Percentiles rank a stretch among this genome's conserved stretches.
phyloP scores from a whole-genome alignment of 2,888 invertebrate species.

The Scrobipalpa costella region DNA sequence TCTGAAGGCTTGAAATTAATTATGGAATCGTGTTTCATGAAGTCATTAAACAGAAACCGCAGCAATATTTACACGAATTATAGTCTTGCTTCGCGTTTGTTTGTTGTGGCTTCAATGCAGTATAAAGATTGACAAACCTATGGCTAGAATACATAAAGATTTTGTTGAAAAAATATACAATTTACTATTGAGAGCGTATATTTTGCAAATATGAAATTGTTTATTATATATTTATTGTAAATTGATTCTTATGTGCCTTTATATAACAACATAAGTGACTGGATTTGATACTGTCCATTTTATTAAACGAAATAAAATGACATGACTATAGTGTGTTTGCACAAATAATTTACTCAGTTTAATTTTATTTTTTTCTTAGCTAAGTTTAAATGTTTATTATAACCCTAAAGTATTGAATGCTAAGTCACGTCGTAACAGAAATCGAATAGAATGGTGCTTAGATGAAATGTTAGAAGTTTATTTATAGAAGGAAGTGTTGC shows the following conservation, averaged over 20 bases:
- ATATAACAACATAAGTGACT: conserved; percentile 66
- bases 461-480: conserved; percentile 66
- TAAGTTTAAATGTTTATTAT: conserved; percentile 64
- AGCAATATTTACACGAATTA: neutral
- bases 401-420: conserved; percentile 71
- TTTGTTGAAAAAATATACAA: conserved; percentile 38
- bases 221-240: conserved; percentile 55
- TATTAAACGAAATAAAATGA: conserved; percentile 60
- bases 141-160: conserved; percentile 39
- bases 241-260: conserved; percentile 79
- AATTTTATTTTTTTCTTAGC: conserved; percentile 59
- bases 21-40: conserved; percentile 23
- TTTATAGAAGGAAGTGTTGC: conserved; percentile 63
- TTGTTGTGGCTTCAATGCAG: conserved; percentile 30
- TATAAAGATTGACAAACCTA: conserved; percentile 9
- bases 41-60: conserved; percentile 29
- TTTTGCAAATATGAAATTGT: conserved; percentile 47
- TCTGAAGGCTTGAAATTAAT: conserved; percentile 25
- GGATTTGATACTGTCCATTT: conserved; percentile 73
- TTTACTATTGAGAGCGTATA: conserved; percentile 45
- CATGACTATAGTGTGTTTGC: conserved; percentile 70
- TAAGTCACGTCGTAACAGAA: conserved; percentile 73
- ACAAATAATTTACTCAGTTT: conserved; percentile 72
- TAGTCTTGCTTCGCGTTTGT: conserved; percentile 8
- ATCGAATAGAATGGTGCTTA: conserved; percentile 82